Conservation (phyloP, 2,797 vertebrate genomes). For the Lepus oiostolus region DNA sequence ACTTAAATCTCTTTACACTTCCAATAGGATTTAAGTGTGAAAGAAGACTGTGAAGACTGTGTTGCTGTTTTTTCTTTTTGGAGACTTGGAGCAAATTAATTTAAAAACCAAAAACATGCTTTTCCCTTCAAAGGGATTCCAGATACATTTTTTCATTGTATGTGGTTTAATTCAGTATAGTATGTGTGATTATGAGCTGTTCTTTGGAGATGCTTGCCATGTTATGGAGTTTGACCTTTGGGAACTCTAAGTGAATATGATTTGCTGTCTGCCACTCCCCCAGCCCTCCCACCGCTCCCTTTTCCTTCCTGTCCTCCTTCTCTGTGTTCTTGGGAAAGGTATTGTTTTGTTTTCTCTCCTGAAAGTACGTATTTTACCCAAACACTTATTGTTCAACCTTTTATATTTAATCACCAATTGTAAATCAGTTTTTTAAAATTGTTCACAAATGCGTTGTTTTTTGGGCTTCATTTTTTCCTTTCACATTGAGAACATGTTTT, state of each 20-base stretch:
- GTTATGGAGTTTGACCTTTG: not conserved
- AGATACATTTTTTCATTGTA: not conserved
- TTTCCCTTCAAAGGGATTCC: not conserved
- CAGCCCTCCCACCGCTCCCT: not conserved
- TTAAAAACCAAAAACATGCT: not conserved
- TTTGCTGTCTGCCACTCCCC: not conserved
- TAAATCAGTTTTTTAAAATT: not conserved
- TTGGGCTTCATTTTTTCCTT: slow-evolving; percentile 20
- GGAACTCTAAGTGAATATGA: not conserved
- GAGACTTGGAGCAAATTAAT: not conserved
- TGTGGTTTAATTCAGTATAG: not conserved
- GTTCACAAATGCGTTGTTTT: not conserved
- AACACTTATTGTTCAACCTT: not conserved
- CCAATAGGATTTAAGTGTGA: not conserved
- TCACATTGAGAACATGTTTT: slow-evolving; percentile 2
- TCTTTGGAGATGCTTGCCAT: not conserved
- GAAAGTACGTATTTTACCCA: not conserved
- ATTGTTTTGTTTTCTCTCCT: not conserved
- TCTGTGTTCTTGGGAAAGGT: not conserved
- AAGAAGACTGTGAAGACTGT: not conserved
- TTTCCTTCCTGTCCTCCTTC: not conserved
- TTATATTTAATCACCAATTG: slow-evolving; percentile 27
- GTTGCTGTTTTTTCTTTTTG: not conserved
- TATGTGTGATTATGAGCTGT: not conserved
- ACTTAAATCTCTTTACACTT: not conserved